These are phyloP conservation scores for Azemiops feae DNA, from an alignment of 2,113 vertebrate genomes.

Conservation along the genomic window DNA sequence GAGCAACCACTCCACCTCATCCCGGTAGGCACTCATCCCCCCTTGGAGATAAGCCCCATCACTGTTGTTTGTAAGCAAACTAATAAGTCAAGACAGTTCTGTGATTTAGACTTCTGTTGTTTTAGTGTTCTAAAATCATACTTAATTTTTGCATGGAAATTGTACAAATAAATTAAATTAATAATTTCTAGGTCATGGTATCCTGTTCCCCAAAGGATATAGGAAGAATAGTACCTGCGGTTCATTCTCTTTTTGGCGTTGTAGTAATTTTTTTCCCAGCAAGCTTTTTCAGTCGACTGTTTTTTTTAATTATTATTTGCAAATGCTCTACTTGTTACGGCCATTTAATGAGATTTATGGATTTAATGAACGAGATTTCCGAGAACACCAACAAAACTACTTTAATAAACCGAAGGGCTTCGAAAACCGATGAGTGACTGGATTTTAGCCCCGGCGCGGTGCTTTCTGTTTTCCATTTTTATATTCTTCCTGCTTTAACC, in stretches of 20 bases:
- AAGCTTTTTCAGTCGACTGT: neutral
- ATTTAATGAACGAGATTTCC: neutral
- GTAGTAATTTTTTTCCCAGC: neutral
- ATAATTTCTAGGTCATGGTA: neutral
- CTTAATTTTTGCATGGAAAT: neutral
- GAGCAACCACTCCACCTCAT: no score
- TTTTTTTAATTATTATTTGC: neutral
- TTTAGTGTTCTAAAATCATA: neutral
- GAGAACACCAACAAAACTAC: neutral
- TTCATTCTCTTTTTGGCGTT: neutral
- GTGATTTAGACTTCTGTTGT: neutral
- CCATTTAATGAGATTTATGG: neutral
- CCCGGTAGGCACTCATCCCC: no score
- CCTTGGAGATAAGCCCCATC: no score
- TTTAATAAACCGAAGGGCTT: neutral
- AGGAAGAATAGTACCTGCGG: neutral
- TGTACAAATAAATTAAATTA: neutral
- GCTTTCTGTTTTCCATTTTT: neutral
- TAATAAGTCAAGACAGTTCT: neutral
- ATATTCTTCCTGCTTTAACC: neutral
- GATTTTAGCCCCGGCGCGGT: neutral
- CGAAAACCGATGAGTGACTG: neutral
- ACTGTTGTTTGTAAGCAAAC: neutral
- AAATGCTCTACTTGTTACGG: neutral
- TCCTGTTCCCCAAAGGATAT: neutral